These are phyloP conservation scores for Andrena chrysosceles DNA, from an alignment of 2,888 invertebrate genomes.

Conservation along the genomic window DNA sequence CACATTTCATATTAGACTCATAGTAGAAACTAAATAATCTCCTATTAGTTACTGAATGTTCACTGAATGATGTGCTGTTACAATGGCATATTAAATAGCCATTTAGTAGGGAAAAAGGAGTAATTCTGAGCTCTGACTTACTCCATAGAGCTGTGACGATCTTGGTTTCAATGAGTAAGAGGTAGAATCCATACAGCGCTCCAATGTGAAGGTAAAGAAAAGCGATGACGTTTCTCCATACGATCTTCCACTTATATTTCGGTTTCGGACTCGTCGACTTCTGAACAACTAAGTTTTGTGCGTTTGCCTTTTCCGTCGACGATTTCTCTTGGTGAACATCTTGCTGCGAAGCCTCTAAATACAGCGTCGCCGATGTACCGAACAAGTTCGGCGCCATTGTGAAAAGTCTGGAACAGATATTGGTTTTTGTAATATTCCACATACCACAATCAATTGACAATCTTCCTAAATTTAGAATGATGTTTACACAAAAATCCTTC, in stretches of 20 bases:
- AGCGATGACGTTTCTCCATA: slow-evolving; percentile 92
- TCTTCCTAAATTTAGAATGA: too few relatives aligned
- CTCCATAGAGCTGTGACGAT: slow-evolving; percentile 86
- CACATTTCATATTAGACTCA: too few relatives aligned
- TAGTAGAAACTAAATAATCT: too few relatives aligned
- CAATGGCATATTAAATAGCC: neutral
- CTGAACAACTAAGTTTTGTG: slow-evolving; percentile 55
- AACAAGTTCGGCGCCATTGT: slow-evolving; percentile 89
- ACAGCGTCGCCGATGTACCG: slow-evolving; percentile 86
- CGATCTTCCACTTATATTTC: slow-evolving; percentile 88
- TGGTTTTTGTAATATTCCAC: too few relatives aligned
- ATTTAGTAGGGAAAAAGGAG: neutral
- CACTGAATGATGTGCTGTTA: neutral
- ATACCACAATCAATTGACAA: too few relatives aligned
- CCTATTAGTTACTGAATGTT: neutral
- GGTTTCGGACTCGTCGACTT: slow-evolving; percentile 64
- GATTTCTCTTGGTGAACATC: slow-evolving; percentile 76
- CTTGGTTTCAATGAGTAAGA: slow-evolving; percentile 86
- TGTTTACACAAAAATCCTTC: too few relatives aligned
- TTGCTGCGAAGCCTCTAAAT: slow-evolving; percentile 84
- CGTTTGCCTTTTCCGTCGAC: slow-evolving; percentile 38
- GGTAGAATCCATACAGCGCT: slow-evolving; percentile 88
- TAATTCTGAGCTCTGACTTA: slow-evolving; percentile 82
- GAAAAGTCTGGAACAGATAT: slow-evolving; percentile 67
- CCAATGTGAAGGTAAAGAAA: slow-evolving; percentile 90